phyloP scores from a whole-genome alignment of 2,113 vertebrate species.

The Oncorhynchus nerka region DNA sequence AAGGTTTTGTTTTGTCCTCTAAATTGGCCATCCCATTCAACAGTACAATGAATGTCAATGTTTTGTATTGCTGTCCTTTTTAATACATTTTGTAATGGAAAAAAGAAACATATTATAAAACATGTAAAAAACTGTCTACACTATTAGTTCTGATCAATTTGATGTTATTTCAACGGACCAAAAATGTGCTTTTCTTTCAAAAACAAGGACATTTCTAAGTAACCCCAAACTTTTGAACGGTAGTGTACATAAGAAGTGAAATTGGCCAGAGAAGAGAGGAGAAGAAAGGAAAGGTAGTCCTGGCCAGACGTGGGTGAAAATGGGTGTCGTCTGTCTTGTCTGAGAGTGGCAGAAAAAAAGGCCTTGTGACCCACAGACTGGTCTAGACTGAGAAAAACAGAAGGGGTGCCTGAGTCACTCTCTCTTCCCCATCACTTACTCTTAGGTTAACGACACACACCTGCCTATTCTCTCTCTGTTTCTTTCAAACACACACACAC shows the following conservation, averaged over 20 bases:
- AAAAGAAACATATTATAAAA: too few species aligned
- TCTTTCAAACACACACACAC: neutral
- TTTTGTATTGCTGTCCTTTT: too few species aligned
- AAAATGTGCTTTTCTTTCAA: too few species aligned
- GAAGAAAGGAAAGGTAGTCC: constrained; percentile 16
- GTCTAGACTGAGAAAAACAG: constrained; percentile 17
- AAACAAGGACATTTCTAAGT: too few species aligned
- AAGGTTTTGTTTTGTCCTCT: too few species aligned
- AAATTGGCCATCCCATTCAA: too few species aligned
- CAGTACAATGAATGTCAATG: too few species aligned
- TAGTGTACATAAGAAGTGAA: neutral
- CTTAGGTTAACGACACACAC: neutral
- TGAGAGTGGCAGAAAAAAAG: constrained; percentile 20
- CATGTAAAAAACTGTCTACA: too few species aligned
- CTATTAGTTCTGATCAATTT: too few species aligned
- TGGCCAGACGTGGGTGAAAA: constrained; percentile 34
- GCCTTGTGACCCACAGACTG: constrained; percentile 18
- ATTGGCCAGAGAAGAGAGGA: constrained; percentile 36
- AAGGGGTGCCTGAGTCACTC: constrained; percentile 13
- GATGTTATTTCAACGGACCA: too few species aligned
- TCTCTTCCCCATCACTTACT: neutral
- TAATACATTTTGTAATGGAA: too few species aligned
- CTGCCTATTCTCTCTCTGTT: neutral
- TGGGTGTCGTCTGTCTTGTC: neutral
- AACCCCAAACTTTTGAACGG: too few species aligned